Evolutionary conservation across 2,113 vertebrate species (phyloP).

Genomic region (Baryphthengus martii): DNA sequence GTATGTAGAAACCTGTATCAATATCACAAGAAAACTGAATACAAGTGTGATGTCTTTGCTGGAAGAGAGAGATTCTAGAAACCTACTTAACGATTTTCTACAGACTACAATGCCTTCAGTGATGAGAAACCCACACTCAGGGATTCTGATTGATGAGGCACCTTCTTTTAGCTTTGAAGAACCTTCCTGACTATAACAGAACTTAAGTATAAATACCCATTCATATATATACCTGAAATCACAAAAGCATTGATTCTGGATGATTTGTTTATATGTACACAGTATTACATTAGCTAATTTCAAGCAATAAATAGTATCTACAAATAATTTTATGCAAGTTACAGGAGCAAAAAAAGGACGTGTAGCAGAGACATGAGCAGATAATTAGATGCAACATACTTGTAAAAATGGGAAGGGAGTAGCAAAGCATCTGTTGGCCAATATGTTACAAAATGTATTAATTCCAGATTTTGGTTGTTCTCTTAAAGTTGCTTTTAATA

Average conservation of each 20-base stretch:
- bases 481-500: neutral
- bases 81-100: neutral
- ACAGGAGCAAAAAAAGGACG: neutral
- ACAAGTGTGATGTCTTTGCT: neutral
- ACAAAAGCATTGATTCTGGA: neutral
- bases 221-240: neutral
- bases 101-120: neutral
- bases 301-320: neutral
- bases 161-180: neutral
- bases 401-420: neutral
- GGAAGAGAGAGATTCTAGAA: neutral
- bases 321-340: neutral
- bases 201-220: neutral
- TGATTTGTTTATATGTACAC: neutral
- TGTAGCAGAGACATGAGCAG: neutral
- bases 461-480: neutral
- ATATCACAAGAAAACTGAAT: neutral
- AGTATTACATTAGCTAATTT: neutral
- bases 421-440: slow-evolving; percentile 28
- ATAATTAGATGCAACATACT: neutral
- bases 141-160: neutral
- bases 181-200: neutral
- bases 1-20: neutral
- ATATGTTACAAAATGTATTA: neutral
- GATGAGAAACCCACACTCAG: neutral